Percentiles rank a stretch among this genome's conserved stretches.
These are phyloP conservation scores for Misgurnus anguillicaudatus DNA, from an alignment of 2,113 vertebrate species.

Conservation along the genomic window DNA sequence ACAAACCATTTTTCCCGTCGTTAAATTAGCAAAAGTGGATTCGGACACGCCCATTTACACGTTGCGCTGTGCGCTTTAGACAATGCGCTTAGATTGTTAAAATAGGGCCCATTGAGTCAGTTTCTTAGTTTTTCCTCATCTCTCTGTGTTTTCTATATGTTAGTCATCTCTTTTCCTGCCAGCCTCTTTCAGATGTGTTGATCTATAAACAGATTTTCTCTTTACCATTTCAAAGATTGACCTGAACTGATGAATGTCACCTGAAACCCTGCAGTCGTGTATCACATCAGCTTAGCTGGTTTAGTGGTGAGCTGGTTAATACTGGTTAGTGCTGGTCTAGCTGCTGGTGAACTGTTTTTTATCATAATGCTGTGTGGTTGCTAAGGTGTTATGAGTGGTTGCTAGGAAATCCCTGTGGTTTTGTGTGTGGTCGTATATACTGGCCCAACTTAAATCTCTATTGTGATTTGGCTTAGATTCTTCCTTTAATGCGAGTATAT, in stretches of 20 bases:
- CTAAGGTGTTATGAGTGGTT: not conserved
- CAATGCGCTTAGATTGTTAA: too few relatives aligned
- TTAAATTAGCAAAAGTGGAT: too few relatives aligned
- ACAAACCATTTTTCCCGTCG: too few relatives aligned
- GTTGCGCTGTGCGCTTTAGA: too few relatives aligned
- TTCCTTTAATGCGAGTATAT: too few relatives aligned
- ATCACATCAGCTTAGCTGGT: not conserved
- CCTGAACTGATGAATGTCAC: slow-evolving; percentile 37
- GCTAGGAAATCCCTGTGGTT: too few relatives aligned
- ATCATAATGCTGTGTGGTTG: not conserved
- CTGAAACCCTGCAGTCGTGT: not conserved
- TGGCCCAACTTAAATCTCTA: too few relatives aligned
- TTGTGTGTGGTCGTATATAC: too few relatives aligned
- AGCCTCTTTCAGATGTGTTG: slow-evolving; percentile 61
- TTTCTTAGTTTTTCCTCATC: too few relatives aligned
- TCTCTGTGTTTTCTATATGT: not conserved
- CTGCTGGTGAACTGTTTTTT: not conserved
- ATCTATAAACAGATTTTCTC: slow-evolving; percentile 63
- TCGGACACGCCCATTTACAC: too few relatives aligned
- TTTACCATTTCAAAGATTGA: slow-evolving; percentile 72
- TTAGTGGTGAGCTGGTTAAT: not conserved
- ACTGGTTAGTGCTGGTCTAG: not conserved
- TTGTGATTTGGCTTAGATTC: too few relatives aligned
- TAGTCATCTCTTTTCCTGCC: slow-evolving; percentile 2
- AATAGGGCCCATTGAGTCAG: too few relatives aligned